Conservation (phyloP, 2,888 invertebrate species). For the Toxonevra muliebris region DNA sequence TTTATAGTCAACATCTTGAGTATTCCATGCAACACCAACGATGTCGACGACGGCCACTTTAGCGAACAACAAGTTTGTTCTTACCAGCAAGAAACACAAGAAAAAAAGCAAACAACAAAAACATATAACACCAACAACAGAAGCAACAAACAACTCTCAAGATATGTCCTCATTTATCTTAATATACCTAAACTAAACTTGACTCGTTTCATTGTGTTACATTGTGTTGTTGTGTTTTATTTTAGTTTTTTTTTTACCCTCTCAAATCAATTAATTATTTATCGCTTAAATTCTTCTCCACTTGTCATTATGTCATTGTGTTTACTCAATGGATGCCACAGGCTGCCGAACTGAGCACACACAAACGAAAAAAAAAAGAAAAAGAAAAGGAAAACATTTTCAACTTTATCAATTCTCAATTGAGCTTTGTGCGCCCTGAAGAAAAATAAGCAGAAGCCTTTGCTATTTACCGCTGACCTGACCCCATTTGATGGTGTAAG, state of each 20-base stretch:
- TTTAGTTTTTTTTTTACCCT: slow-evolving; percentile 20
- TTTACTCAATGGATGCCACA: slow-evolving; percentile 54
- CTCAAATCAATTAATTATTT: slow-evolving; percentile 64
- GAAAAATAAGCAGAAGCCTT: slow-evolving; percentile 19
- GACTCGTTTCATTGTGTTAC: slow-evolving; percentile 5
- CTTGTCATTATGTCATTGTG: slow-evolving; percentile 64
- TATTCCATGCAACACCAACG: neutral
- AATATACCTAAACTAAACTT: slow-evolving; percentile 13
- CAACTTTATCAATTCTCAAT: slow-evolving; percentile 63
- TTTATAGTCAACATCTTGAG: no score
- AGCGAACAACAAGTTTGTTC: slow-evolving; percentile 23
- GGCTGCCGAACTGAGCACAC: neutral
- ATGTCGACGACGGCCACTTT: slow-evolving; percentile 14
- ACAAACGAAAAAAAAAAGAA: neutral
- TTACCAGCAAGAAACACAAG: neutral
- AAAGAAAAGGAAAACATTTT: slow-evolving; percentile 39
- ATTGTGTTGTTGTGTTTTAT: neutral
- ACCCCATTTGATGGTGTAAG: neutral
- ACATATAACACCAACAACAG: slow-evolving; percentile 15
- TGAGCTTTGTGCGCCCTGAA: slow-evolving; percentile 47
- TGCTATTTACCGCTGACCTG: slow-evolving; percentile 18
- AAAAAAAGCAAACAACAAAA: neutral
- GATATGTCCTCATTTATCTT: slow-evolving; percentile 29
- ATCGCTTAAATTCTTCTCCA: slow-evolving; percentile 63
- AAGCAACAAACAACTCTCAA: slow-evolving; percentile 20